Percentiles rank a stretch among this genome's conserved stretches.
Conservation (phyloP, 2,113 vertebrate genomes). For the Daubentonia madagascariensis region DNA sequence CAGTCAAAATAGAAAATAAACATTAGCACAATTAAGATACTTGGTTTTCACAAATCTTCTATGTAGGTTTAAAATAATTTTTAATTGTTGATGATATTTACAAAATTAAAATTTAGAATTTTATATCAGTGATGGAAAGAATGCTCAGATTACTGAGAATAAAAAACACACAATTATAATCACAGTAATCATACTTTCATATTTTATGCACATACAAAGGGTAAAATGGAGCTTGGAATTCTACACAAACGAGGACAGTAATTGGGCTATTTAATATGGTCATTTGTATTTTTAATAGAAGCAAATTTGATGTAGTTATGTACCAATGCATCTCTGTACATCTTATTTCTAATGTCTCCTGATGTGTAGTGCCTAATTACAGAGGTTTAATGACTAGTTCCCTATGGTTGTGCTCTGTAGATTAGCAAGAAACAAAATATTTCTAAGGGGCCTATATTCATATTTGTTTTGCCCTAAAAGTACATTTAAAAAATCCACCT, state of each 20-base stretch:
- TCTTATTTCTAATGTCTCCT: slow-evolving; percentile 42
- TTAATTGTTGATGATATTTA: neutral
- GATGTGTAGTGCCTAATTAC: neutral
- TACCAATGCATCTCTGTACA: neutral
- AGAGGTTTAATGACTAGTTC: neutral
- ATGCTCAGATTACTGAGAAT: neutral
- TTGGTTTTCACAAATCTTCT: neutral
- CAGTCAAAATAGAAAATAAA: neutral
- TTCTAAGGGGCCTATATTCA: neutral
- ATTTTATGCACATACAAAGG: neutral
- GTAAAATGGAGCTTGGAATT: slow-evolving; percentile 43
- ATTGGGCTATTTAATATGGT: neutral
- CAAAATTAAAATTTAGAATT: slow-evolving; percentile 25
- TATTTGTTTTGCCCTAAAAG: slow-evolving; percentile 5
- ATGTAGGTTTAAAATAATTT: neutral
- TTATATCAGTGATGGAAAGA: neutral
- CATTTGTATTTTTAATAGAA: slow-evolving; percentile 42
- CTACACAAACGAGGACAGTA: slow-evolving; percentile 1
- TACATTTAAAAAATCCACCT: neutral
- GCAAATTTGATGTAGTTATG: neutral
- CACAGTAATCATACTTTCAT: neutral
- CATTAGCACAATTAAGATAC: neutral
- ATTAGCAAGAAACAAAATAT: slow-evolving; percentile 28
- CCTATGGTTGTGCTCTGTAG: neutral
- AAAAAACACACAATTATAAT: neutral